Evolutionary conservation across 2,888 invertebrate genomes (phyloP).

Genomic region (Callyntrura guangdongensis): DNA sequence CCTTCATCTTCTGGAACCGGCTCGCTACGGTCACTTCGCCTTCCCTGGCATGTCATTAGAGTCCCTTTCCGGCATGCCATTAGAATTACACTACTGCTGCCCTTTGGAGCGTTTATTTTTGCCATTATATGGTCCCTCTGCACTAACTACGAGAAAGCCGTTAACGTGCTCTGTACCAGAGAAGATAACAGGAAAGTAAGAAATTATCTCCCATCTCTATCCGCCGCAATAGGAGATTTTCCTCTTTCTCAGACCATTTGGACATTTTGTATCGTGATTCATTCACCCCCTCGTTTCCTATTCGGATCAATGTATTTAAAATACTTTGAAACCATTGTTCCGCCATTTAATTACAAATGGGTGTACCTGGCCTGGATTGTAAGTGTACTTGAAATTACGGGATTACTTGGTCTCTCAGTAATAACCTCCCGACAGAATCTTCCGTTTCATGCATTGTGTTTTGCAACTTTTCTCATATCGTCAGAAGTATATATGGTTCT

Average conservation of each 20-base stretch:
- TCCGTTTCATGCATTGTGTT: slow-evolving; percentile 95
- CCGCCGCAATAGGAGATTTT: slow-evolving; percentile 97
- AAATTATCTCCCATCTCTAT: slow-evolving; percentile 96
- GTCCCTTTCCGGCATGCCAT: slow-evolving; percentile 90
- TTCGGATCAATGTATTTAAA: slow-evolving; percentile 93
- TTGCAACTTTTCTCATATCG: slow-evolving; percentile 93
- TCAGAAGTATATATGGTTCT: slow-evolving; percentile 96
- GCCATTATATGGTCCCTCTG: slow-evolving; percentile 93
- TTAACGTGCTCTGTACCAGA: slow-evolving; percentile 93
- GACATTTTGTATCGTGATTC: slow-evolving; percentile 93
- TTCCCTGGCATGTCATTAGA: slow-evolving; percentile 80
- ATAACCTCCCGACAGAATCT: slow-evolving; percentile 95
- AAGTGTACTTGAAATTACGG: slow-evolving; percentile 94
- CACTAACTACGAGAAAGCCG: slow-evolving; percentile 94
- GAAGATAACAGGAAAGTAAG: slow-evolving; percentile 87
- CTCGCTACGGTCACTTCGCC: slow-evolving; percentile 44
- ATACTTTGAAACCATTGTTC: slow-evolving; percentile 89
- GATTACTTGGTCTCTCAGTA: slow-evolving; percentile 94
- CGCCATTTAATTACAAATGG: slow-evolving; percentile 87
- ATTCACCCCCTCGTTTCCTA: slow-evolving; percentile 93
- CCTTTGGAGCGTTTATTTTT: slow-evolving; percentile 91
- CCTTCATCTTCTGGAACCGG: slow-evolving; percentile 6
- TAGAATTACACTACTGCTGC: slow-evolving; percentile 90
- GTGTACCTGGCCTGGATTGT: slow-evolving; percentile 89
- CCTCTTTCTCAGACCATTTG: slow-evolving; percentile 95